Evolutionary conservation across 2,113 vertebrate species (phyloP), one percentile per base, ranked within the genome.

Genomic region (Halichoeres trimaculatus): DNA sequence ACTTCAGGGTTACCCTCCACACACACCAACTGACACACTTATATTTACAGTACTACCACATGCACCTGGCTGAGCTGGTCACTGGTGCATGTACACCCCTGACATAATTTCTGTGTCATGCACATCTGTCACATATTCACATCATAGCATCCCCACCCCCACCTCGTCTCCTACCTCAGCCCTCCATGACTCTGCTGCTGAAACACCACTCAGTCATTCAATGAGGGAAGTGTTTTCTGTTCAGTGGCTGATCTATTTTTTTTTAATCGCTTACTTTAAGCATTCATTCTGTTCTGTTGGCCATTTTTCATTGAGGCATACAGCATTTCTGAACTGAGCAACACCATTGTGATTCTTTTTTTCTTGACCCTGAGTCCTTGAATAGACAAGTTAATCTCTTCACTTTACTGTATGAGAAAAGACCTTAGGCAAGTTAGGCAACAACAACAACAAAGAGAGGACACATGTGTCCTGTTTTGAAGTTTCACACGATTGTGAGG

Each of bases 91-190:
- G 52, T 77, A 50, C 79, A 83, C 56, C 60, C 54, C 51, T 69
- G 76, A 83, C 86, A 81, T 83, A 57, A 55, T 78, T 74, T 63
- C 76, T 55, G 72, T 78, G 74, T n/a, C n/a, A n/a, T 83, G 78
- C 74, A 89, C 90, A 88, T 85, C 85, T 89, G 85, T 85, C 83
- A 87, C 65, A 71, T 58, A 77, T 48, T 59, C 66, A 78, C 59
- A 67, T 78, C 76, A 69, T 54, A 69, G 55, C 71, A 53, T 53
- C 74, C 26, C 60, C 62, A 50, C 14, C 65, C 54, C 50, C 57
- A 26, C 59, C 10, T 1, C 59, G 4, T n/a, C 79, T 64, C 55
- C 67, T 60, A 70, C n/a, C 67, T 58, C 64, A 71, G 16, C 43
- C 54, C 60, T 43, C 38, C 12, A 13, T 20, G 3, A 58, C 54